Percentiles rank a stretch among this genome's conserved stretches.
Conservation (phyloP, 2,797 vertebrate genomes). For the Chelon auratus region DNA sequence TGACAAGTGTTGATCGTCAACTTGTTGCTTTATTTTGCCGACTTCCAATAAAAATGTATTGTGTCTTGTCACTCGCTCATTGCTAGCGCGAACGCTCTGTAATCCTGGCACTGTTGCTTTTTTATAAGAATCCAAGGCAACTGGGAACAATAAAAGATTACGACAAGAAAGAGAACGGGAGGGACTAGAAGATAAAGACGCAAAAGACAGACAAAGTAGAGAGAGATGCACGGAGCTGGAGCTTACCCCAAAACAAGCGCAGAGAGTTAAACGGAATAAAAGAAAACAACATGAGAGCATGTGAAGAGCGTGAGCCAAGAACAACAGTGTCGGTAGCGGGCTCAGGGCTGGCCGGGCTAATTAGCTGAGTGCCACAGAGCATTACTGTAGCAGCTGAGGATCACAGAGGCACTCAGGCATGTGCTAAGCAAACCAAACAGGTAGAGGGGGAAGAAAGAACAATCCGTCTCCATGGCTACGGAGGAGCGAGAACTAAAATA, state of each 20-base stretch:
- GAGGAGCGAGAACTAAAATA: conserved; percentile 49
- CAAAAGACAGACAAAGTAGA: not conserved
- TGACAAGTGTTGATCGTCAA: too few species aligned
- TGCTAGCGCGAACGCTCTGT: not conserved
- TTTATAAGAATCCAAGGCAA: not conserved
- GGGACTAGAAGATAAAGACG: not conserved
- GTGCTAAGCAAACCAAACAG: conserved; percentile 70
- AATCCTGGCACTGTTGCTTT: conserved; percentile 18
- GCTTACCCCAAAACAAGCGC: conserved; percentile 1
- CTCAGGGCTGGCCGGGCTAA: conserved; percentile 64
- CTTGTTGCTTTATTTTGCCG: too few species aligned
- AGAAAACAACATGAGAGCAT: conserved; percentile 29
- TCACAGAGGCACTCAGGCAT: conserved; percentile 70
- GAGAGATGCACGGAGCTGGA: not conserved
- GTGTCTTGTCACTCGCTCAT: too few species aligned
- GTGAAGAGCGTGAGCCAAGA: conserved; percentile 36
- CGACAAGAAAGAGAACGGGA: not conserved
- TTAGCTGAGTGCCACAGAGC: conserved; percentile 71
- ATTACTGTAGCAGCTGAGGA: conserved; percentile 66
- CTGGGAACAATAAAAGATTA: not conserved
- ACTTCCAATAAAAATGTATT: not conserved
- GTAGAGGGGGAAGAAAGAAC: conserved; percentile 50
- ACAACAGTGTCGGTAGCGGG: conserved; percentile 40
- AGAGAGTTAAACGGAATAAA: conserved; percentile 24
- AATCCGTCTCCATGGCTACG: conserved; percentile 73